Evolutionary conservation across 2,113 vertebrate species (phyloP).

Genomic region (Craseonycteris thonglongyai): DNA sequence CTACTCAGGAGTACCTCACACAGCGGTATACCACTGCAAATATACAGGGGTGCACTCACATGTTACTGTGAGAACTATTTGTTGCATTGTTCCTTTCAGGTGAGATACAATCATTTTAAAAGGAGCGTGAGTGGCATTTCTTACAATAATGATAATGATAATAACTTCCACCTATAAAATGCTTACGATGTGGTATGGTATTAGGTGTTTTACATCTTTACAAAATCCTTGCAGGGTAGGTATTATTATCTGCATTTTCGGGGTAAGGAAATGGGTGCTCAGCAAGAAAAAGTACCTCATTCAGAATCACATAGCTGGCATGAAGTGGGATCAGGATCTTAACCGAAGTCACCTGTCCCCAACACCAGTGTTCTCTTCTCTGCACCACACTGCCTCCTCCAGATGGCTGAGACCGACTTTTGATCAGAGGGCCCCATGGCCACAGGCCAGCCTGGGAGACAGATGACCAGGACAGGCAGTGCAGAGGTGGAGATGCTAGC

Average conservation of each 20-base stretch:
- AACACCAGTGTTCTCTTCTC: neutral
- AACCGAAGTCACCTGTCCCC: neutral
- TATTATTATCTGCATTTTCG: neutral
- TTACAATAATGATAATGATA: neutral
- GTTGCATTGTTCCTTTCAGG: neutral
- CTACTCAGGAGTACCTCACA: neutral
- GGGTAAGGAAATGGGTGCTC: neutral
- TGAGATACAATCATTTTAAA: neutral
- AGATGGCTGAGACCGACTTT: neutral
- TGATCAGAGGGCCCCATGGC: neutral
- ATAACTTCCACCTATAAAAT: neutral
- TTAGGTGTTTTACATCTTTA: neutral
- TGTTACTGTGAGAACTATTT: neutral
- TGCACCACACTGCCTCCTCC: neutral
- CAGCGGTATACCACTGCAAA: neutral
- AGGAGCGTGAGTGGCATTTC: neutral
- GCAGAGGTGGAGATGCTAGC: neutral
- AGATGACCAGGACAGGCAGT: neutral
- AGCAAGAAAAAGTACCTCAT: neutral
- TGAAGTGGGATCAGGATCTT: neutral
- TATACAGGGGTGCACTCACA: neutral
- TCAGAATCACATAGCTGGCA: neutral
- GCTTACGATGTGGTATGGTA: neutral
- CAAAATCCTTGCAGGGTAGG: neutral
- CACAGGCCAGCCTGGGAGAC: neutral